These are phyloP conservation scores for Sinopyrophorus schimmeli DNA, from an alignment of 2,888 invertebrate genomes.

Conservation along the genomic window DNA sequence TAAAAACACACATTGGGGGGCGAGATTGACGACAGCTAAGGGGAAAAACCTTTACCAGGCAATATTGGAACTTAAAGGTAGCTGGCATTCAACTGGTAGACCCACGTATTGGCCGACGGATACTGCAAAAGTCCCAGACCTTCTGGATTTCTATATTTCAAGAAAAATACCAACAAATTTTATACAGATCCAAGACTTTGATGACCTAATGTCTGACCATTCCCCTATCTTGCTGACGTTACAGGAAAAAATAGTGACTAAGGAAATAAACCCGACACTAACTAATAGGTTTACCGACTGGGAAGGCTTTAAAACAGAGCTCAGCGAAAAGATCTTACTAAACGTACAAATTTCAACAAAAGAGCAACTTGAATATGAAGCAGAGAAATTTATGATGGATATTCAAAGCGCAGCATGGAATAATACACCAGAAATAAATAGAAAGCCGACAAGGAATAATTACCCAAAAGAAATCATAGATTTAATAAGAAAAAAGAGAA, in stretches of 20 bases:
- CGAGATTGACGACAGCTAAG: slow-evolving; percentile 2
- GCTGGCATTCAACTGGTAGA: slow-evolving; percentile 5
- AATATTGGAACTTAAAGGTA: slow-evolving; percentile 6
- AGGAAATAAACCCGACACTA: slow-evolving; percentile 7
- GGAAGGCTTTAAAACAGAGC: no score
- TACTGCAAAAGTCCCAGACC: slow-evolving; percentile 10
- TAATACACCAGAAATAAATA: slow-evolving; percentile 9
- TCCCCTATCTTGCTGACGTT: slow-evolving; percentile 11
- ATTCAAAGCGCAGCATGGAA: slow-evolving; percentile 12
- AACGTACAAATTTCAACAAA: slow-evolving; percentile 9
- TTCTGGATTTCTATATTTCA: slow-evolving; percentile 14
- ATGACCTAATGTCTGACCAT: slow-evolving; percentile 14
- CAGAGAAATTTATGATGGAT: slow-evolving; percentile 10
- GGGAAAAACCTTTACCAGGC: slow-evolving; percentile 2
- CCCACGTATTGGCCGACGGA: slow-evolving; percentile 17
- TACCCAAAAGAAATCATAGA: slow-evolving; percentile 6
- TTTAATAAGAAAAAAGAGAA: slow-evolving; percentile 9
- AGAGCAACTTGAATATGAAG: slow-evolving; percentile 8
- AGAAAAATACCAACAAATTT: slow-evolving; percentile 15
- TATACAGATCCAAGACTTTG: slow-evolving; percentile 6
- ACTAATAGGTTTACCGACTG: slow-evolving; percentile 9
- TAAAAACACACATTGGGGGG: slow-evolving; percentile 1
- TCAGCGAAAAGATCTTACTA: slow-evolving; percentile 3
- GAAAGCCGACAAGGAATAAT: slow-evolving; percentile 7
- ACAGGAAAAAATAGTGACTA: slow-evolving; percentile 8